Evolutionary conservation across 1,140 invertebrate species (phyloP), one percentile per base, ranked within the genome.

Genomic region (Notospermus geniculatus): DNA sequence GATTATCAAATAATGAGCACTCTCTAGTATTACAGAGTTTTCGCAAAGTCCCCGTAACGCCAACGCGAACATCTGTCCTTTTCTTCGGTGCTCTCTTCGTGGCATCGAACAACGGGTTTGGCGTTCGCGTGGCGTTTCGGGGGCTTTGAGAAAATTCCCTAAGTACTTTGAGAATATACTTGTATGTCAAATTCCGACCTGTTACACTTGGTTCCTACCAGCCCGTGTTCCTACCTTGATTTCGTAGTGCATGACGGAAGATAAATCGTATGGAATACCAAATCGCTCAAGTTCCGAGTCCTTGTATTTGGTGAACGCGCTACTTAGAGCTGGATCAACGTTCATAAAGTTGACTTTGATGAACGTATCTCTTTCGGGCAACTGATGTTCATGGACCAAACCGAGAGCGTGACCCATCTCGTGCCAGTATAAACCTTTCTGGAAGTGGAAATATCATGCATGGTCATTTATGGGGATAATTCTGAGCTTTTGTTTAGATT

Each of bases 171-270:
- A n/a, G n/a, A n/a, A n/a, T n/a, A n/a, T n/a, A n/a, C n/a, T n/a
- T n/a, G n/a, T n/a, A n/a, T n/a, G n/a, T n/a, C n/a, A n/a, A n/a
- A n/a, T n/a, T n/a, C n/a, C n/a, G n/a, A n/a, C n/a, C n/a, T n/a
- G n/a, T n/a, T n/a, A n/a, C n/a, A n/a, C n/a, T n/a, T n/a, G n/a
- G n/a, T n/a, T n/a, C n/a, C n/a, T n/a, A n/a, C n/a, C n/a, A n/a
- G n/a, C n/a, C n/a, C n/a, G n/a, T n/a, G 39, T 43, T 13, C 60
- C 43, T 55, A 68, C 66, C 11, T 53, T 70, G 19, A 67, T 45
- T 25, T 71, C 74, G 61, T 79, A 79, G 57, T 79, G 77, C 73
- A 79, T 77, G 7, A 76, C 72, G 11, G 72, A 73, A 22, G 56
- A 17, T n/a, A 60, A 45, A 28, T 62, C 60, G 54, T 62, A 62